Evolutionary conservation across 1,140 invertebrate genomes (phyloP).

Genomic region (Alviniconcha marisindica): DNA sequence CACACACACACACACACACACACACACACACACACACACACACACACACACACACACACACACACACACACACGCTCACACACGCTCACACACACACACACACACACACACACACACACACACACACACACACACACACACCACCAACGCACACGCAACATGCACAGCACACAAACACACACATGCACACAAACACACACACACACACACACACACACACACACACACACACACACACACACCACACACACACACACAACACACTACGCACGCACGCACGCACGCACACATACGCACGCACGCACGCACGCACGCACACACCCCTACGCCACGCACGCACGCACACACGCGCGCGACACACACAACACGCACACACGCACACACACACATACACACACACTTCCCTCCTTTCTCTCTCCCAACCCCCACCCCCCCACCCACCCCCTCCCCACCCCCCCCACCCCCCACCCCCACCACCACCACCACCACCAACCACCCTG

Average conservation of each 20-base stretch:
- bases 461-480: too few relatives aligned
- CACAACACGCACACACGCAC: neutral
- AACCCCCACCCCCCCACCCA: too few relatives aligned
- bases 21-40: constrained; percentile 17
- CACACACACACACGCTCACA: too few relatives aligned
- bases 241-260: neutral
- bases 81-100: too few relatives aligned
- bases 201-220: neutral
- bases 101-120: neutral
- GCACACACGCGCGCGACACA: neutral
- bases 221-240: neutral
- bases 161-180: too few relatives aligned
- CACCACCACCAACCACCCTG: neutral
- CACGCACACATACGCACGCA: neutral
- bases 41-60: constrained; percentile 3
- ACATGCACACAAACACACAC: too few relatives aligned
- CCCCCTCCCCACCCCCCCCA: too few relatives aligned
- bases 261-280: constrained; percentile 1
- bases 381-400: constrained; percentile 17
- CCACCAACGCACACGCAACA: too few relatives aligned
- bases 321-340: neutral
- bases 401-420: too few relatives aligned
- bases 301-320: neutral
- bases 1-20: constrained; percentile 1
- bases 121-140: neutral